Evolutionary conservation across 2,797 vertebrate genomes (phyloP).

Genomic region (Malacoraja senta): DNA sequence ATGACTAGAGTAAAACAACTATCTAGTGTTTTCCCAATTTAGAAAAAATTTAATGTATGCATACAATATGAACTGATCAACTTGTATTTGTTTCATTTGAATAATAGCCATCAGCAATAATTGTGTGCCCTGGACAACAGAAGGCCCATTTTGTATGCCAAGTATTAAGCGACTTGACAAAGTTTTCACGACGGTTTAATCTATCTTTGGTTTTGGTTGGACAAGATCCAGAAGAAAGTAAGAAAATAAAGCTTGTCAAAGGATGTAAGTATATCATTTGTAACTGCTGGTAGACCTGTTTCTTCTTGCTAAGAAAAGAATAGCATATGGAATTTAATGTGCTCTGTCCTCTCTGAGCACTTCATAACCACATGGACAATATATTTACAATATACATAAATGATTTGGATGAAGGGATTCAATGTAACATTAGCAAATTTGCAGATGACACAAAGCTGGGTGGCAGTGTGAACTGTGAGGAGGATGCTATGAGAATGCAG

Average conservation of each 20-base stretch:
- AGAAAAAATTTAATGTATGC: neutral
- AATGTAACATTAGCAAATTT: no score
- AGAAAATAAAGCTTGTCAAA: slow-evolving; percentile 60
- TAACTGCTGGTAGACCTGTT: neutral
- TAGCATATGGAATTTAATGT: neutral
- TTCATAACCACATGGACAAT: neutral
- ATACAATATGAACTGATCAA: neutral
- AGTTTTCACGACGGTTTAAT: slow-evolving; percentile 51
- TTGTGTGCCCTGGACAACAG: slow-evolving; percentile 80
- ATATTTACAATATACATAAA: no score
- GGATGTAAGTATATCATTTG: slow-evolving; percentile 63
- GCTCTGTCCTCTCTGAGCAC: neutral
- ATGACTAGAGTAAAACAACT: neutral
- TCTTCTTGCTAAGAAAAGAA: neutral
- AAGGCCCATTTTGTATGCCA: slow-evolving; percentile 70
- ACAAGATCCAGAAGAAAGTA: slow-evolving; percentile 63
- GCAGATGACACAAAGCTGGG: no score
- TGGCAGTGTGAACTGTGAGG: no score
- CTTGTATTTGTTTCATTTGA: slow-evolving; percentile 40
- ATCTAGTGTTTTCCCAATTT: neutral
- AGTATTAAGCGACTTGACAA: slow-evolving; percentile 56
- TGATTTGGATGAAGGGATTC: no score
- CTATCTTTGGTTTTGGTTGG: slow-evolving; percentile 66
- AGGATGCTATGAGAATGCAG: no score
- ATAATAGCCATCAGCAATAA: slow-evolving; percentile 73